Evolutionary conservation across 2,113 vertebrate genomes (phyloP).

Genomic region (Cavia porcellus): DNA sequence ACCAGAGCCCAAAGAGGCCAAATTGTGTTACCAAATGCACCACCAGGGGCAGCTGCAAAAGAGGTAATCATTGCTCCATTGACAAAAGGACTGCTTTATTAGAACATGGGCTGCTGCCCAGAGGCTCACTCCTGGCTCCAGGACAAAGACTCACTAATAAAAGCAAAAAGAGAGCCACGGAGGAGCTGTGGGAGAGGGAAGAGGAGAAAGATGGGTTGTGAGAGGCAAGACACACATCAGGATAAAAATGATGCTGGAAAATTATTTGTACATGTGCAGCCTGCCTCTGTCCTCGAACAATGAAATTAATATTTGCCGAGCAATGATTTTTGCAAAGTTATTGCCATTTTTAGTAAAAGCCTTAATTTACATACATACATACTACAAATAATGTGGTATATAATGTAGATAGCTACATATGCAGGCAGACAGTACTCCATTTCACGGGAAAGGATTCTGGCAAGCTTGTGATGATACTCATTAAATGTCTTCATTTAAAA

Average conservation of each 20-base stretch:
- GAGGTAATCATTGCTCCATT: constrained; percentile 89
- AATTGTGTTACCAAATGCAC: constrained; percentile 93
- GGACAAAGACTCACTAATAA: constrained; percentile 87
- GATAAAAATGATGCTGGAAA: background rate
- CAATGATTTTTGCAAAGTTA: background rate
- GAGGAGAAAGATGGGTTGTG: constrained; percentile 39
- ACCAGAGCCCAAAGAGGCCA: constrained; percentile 90
- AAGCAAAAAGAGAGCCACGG: constrained; percentile 19
- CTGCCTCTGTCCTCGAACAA: background rate
- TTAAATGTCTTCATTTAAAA: background rate
- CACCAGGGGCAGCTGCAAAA: constrained; percentile 90
- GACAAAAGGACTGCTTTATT: constrained; percentile 92
- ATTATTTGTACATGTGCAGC: background rate
- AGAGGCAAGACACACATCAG: background rate
- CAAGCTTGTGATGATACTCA: background rate
- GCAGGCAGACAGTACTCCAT: background rate
- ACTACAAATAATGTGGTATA: background rate
- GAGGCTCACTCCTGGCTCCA: constrained; percentile 87
- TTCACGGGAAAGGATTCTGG: background rate
- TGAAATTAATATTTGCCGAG: constrained; percentile 8
- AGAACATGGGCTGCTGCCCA: constrained; percentile 89
- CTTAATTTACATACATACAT: background rate
- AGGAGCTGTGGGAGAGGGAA: background rate
- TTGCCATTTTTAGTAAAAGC: background rate
- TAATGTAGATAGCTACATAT: too few species aligned